Conservation (phyloP, 2,113 vertebrate species). For the Syngnathus scovelli region DNA sequence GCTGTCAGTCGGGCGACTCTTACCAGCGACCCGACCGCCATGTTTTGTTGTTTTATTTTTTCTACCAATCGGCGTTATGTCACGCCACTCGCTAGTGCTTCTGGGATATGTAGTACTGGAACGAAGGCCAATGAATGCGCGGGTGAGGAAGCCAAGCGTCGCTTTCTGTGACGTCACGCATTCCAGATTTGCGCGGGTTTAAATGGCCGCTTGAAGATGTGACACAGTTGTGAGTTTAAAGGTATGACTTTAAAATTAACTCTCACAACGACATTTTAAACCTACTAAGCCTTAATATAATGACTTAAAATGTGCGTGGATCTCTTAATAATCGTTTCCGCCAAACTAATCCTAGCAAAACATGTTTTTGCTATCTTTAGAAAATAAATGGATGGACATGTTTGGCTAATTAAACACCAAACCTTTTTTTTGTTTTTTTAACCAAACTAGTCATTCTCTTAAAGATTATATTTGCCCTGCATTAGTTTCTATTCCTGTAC, state of each 20-base stretch:
- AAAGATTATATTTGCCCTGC: not conserved
- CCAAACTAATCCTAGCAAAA: not conserved
- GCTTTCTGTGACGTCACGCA: not conserved
- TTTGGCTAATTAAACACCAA: constrained; percentile 29
- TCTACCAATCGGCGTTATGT: constrained; percentile 1
- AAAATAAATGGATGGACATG: no score
- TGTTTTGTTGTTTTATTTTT: constrained; percentile 37
- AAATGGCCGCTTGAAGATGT: not conserved
- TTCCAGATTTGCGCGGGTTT: not conserved
- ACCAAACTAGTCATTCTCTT: no score
- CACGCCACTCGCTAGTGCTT: constrained; percentile 5
- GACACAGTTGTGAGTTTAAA: not conserved
- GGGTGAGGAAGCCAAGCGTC: no score
- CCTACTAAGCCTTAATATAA: not conserved
- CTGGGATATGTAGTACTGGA: constrained; percentile 56
- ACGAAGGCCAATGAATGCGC: no score
- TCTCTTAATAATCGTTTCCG: not conserved
- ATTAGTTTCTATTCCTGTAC: not conserved
- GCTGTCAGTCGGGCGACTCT: constrained; percentile 42
- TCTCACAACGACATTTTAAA: not conserved
- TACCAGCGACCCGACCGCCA: constrained; percentile 58
- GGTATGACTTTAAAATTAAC: not conserved
- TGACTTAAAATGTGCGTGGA: not conserved
- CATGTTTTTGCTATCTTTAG: not conserved
- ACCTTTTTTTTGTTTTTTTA: no score